A percentile compares a stretch with the other conserved stretches of the same genome.
These are phyloP conservation scores for Plebejus anna DNA, from an alignment of 2,888 invertebrate species.

Conservation along the genomic window DNA sequence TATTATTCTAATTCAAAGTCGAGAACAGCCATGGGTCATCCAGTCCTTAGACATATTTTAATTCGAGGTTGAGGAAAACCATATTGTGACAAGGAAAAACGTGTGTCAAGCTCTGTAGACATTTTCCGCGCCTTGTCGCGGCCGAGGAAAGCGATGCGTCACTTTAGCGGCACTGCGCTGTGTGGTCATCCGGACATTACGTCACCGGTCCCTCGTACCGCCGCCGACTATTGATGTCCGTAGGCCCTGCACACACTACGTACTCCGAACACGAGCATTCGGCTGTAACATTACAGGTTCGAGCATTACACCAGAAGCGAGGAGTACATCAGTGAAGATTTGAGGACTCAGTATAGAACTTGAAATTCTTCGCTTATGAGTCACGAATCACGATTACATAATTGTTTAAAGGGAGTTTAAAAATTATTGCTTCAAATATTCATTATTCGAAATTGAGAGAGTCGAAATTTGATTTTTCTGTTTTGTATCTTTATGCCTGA, in stretches of 20 bases:
- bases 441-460: too few relatives aligned
- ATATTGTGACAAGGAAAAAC: constrained; percentile 49
- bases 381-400: too few relatives aligned
- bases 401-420: too few relatives aligned
- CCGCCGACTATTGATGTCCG: constrained; percentile 66
- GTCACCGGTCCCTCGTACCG: constrained; percentile 65
- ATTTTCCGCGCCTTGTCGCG: not conserved
- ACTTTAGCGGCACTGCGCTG: constrained; percentile 66
- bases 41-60: not conserved
- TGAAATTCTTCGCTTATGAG: too few relatives aligned
- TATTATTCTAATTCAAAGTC: too few relatives aligned
- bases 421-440: too few relatives aligned
- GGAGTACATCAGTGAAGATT: too few relatives aligned
- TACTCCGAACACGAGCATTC: not conserved
- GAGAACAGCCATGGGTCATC: not conserved
- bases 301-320: too few relatives aligned
- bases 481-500: too few relatives aligned
- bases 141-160: constrained; percentile 49
- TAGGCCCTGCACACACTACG: constrained; percentile 43
- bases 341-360: too few relatives aligned
- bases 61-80: constrained; percentile 16
- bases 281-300: not conserved
- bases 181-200: constrained; percentile 76
- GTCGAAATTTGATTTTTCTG: too few relatives aligned
- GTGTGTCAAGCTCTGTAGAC: constrained; percentile 51